phyloP scores from a whole-genome alignment of 2,797 vertebrate genomes.

The Gadopsis bispinosus region DNA sequence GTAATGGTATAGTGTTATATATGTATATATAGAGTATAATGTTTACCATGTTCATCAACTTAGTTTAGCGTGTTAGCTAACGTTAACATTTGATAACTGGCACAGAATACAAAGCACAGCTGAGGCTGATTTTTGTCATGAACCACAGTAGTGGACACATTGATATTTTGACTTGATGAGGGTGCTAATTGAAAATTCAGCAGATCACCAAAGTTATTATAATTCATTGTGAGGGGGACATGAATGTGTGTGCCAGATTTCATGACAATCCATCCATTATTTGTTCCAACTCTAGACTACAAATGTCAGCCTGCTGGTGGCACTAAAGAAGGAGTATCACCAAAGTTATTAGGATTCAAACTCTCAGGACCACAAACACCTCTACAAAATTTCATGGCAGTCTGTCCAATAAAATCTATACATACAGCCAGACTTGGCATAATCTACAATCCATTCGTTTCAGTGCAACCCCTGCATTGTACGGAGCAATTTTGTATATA shows the following conservation, averaged over 20 bases:
- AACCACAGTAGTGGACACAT: neutral
- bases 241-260: too few relatives aligned
- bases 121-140: neutral
- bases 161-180: neutral
- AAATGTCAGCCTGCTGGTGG: neutral
- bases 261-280: neutral
- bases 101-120: neutral
- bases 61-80: too few relatives aligned
- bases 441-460: neutral
- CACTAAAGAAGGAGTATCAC: neutral
- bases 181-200: neutral
- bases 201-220: neutral
- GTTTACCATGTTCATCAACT: neutral
- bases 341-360: neutral
- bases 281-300: neutral
- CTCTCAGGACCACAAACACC: too few relatives aligned
- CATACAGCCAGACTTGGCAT: neutral
- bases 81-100: neutral
- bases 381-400: neutral
- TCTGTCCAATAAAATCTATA: neutral
- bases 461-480: neutral
- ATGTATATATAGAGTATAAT: neutral
- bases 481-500: neutral
- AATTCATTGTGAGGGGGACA: neutral
- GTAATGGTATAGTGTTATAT: neutral